phyloP scores from a whole-genome alignment of 2,888 invertebrate species.

The Saturnia japonica region DNA sequence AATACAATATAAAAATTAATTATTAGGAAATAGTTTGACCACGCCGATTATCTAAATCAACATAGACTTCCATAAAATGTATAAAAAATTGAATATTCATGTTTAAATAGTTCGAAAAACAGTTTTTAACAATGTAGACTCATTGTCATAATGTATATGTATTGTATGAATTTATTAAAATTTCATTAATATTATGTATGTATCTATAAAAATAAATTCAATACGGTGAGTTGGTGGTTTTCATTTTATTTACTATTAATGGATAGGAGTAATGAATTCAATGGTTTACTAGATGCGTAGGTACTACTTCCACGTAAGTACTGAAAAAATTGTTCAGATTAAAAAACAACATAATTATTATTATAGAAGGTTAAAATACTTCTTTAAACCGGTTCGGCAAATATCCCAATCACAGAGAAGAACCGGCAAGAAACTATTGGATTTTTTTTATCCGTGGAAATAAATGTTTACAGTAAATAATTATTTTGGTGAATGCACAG shows the following conservation, averaged over 20 bases:
- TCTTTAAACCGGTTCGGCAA: too few relatives aligned
- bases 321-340: too few relatives aligned
- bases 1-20: neutral
- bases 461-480: too few relatives aligned
- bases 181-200: slow-evolving; percentile 21
- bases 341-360: too few relatives aligned
- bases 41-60: neutral
- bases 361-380: too few relatives aligned
- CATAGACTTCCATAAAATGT: neutral
- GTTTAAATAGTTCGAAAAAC: slow-evolving; percentile 10
- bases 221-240: neutral
- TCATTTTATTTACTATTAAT: neutral
- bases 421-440: too few relatives aligned
- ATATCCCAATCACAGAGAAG: too few relatives aligned
- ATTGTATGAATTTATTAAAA: slow-evolving; percentile 18
- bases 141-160: slow-evolving; percentile 13
- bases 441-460: too few relatives aligned
- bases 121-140: slow-evolving; percentile 3
- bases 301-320: neutral
- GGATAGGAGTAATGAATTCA: neutral
- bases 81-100: slow-evolving; percentile 2
- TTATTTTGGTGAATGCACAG: too few relatives aligned
- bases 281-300: neutral
- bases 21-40: neutral
- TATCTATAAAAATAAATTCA: slow-evolving; percentile 19